phyloP scores from a whole-genome alignment of 2,888 invertebrate species.

The Geophilus truncorum region DNA sequence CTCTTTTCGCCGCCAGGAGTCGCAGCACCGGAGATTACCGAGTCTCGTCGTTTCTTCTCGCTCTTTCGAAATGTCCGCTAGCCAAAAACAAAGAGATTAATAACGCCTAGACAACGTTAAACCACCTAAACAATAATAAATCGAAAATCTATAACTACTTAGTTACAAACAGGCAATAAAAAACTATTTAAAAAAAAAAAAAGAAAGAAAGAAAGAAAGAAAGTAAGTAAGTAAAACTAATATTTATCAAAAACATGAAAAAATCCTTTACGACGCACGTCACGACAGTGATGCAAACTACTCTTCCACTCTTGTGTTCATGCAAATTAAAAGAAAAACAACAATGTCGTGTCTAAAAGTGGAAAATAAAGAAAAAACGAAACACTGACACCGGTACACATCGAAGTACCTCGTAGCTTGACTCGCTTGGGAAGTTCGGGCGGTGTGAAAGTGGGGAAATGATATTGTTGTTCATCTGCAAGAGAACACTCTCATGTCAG shows the following conservation, averaged over 20 bases:
- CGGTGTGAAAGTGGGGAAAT: constrained; percentile 85
- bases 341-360: not conserved
- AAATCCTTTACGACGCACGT: not conserved
- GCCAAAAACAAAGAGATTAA: not conserved
- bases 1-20: too few species aligned
- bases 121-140: not conserved
- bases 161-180: not conserved
- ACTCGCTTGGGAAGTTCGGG: constrained; percentile 96
- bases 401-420: constrained; percentile 38
- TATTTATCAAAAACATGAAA: not conserved
- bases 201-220: not conserved
- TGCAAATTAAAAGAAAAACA: not conserved
- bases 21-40: too few species aligned
- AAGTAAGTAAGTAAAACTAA: too few species aligned
- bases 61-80: constrained; percentile 29
- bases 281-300: not conserved
- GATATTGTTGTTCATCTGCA: constrained; percentile 41
- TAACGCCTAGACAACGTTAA: too few species aligned
- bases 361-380: not conserved
- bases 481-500: constrained; percentile 36
- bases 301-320: not conserved
- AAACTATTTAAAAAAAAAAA: not conserved
- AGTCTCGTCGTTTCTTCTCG: constrained; percentile 26
- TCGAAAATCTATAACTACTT: not conserved
- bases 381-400: not conserved